Conservation (phyloP, 2,113 vertebrate species). For the Elachura formosa region DNA sequence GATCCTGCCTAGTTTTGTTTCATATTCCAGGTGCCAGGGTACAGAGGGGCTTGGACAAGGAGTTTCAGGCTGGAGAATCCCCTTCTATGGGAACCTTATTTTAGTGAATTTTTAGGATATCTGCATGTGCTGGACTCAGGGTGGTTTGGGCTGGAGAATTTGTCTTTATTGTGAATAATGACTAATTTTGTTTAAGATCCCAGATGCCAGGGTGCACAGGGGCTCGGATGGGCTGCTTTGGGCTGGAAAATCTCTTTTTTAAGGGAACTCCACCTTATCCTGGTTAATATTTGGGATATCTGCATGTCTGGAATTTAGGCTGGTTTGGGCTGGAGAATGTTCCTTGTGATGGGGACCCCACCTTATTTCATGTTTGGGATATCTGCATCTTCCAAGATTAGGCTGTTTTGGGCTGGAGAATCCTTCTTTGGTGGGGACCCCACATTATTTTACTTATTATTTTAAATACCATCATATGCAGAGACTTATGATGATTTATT, state of each 20-base stretch:
- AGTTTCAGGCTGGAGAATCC: background rate
- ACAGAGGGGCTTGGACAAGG: accelerated
- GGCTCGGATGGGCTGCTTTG: background rate
- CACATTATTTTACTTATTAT: background rate
- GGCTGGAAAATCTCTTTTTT: background rate
- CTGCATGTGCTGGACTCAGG: accelerated
- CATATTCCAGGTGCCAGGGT: accelerated
- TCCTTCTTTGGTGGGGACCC: background rate
- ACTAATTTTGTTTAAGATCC: background rate
- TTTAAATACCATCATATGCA: accelerated
- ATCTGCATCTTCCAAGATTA: no score
- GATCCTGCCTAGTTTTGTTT: accelerated
- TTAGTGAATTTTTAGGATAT: accelerated
- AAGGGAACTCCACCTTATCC: accelerated
- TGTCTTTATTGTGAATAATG: no score
- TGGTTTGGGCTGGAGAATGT: background rate
- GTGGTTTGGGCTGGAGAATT: background rate
- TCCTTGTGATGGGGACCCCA: background rate
- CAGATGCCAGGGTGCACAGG: background rate
- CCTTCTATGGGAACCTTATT: accelerated
- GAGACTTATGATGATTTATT: accelerated
- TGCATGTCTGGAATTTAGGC: accelerated
- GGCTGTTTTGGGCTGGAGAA: no score
- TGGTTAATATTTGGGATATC: accelerated
- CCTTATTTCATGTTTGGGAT: accelerated